Evolutionary conservation across 2,888 invertebrate species (phyloP).

Genomic region (Deroplatys truncata): DNA sequence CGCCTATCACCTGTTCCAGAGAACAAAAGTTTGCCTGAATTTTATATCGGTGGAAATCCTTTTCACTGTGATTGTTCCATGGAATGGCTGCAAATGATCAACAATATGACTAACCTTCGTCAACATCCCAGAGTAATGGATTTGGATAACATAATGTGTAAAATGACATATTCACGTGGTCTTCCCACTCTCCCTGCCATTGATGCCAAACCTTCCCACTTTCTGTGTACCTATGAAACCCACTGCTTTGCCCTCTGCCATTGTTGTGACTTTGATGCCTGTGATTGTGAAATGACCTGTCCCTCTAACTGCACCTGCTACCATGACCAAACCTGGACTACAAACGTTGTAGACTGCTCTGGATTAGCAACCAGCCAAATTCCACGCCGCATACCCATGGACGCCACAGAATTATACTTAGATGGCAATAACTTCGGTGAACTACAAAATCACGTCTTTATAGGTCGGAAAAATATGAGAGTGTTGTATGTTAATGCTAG

Average conservation of each 20-base stretch:
- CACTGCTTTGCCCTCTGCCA: slow-evolving; percentile 93
- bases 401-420: slow-evolving; percentile 87
- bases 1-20: slow-evolving; percentile 69
- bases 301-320: slow-evolving; percentile 92
- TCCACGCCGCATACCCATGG: slow-evolving; percentile 86
- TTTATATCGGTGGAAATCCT: slow-evolving; percentile 89
- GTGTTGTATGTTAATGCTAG: slow-evolving; percentile 82
- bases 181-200: slow-evolving; percentile 73
- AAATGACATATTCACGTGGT: slow-evolving; percentile 78
- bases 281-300: slow-evolving; percentile 96
- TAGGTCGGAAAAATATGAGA: slow-evolving; percentile 84
- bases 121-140: slow-evolving; percentile 88
- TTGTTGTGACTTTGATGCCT: slow-evolving; percentile 94
- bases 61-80: slow-evolving; percentile 93
- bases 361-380: slow-evolving; percentile 71
- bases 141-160: slow-evolving; percentile 81
- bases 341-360: slow-evolving; percentile 89
- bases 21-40: slow-evolving; percentile 75
- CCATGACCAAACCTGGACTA: slow-evolving; percentile 90
- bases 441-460: slow-evolving; percentile 81
- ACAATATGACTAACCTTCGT: slow-evolving; percentile 72
- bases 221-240: slow-evolving; percentile 86
- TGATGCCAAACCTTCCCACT: slow-evolving; percentile 74
- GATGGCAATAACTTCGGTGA: slow-evolving; percentile 85
- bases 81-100: slow-evolving; percentile 91